Evolutionary conservation across 2,113 vertebrate species (phyloP).

Genomic region (Tupaia tana): DNA sequence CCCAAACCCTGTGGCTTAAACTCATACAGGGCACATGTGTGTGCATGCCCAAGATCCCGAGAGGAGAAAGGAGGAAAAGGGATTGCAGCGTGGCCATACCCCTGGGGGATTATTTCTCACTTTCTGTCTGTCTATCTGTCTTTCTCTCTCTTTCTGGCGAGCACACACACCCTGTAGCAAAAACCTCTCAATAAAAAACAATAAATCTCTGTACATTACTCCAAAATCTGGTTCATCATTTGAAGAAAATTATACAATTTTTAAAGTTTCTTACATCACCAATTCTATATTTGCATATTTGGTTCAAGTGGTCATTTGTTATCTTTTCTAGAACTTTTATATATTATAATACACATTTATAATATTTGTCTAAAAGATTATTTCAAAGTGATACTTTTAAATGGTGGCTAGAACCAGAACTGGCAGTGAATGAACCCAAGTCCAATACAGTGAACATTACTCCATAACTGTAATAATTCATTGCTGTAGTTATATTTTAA

Average conservation of each 20-base stretch:
- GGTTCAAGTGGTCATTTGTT: not conserved
- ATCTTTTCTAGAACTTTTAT: conserved; percentile 18
- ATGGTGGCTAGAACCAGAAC: not conserved
- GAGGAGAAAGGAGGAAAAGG: too few species aligned
- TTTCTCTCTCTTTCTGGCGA: too few species aligned
- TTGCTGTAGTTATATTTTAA: conserved; percentile 58
- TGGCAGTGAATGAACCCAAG: conserved; percentile 28
- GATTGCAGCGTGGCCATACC: too few species aligned
- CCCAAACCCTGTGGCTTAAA: too few species aligned
- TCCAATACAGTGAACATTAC: conserved; percentile 31
- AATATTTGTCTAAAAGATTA: conserved; percentile 6
- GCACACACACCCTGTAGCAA: too few species aligned
- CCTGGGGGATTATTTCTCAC: too few species aligned
- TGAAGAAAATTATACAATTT: conserved; percentile 27
- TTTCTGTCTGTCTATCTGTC: too few species aligned
- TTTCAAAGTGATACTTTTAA: conserved; percentile 26
- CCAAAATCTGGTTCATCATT: conserved; percentile 31
- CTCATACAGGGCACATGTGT: too few species aligned
- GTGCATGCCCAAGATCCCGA: too few species aligned
- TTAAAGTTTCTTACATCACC: conserved; percentile 28
- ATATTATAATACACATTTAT: not conserved
- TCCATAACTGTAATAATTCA: conserved; percentile 59
- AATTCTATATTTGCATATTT: conserved; percentile 52
- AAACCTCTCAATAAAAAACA: too few species aligned
- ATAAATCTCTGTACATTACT: not conserved